Evolutionary conservation across 2,888 invertebrate genomes (phyloP).

Genomic region (Trimorus sp.): DNA sequence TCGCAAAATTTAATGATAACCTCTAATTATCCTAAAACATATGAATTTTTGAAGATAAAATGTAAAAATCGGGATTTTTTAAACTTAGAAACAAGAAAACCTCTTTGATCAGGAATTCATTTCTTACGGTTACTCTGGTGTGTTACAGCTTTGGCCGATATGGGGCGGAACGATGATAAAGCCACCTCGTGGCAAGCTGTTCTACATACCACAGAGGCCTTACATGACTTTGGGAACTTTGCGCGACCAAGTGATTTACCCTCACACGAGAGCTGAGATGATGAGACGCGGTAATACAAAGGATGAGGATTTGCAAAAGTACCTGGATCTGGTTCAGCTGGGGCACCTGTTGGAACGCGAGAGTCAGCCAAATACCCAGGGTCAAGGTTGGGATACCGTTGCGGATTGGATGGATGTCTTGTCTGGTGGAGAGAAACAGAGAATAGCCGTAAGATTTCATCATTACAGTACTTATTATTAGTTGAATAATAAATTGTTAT

Average conservation of each 20-base stretch:
- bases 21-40: too few relatives aligned
- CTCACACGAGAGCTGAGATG: conserved; percentile 95
- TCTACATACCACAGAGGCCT: conserved; percentile 98
- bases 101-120: too few relatives aligned
- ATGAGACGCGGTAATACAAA: conserved; percentile 86
- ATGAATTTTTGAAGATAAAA: too few relatives aligned
- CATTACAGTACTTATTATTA: too few relatives aligned
- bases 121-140: too few relatives aligned
- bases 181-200: conserved; percentile 96
- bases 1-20: too few relatives aligned
- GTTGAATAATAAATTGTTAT: too few relatives aligned
- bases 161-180: conserved; percentile 97
- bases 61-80: too few relatives aligned
- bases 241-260: conserved; percentile 97
- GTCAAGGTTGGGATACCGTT: conserved; percentile 92
- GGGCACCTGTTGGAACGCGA: conserved; percentile 92
- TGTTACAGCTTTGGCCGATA: conserved; percentile 93
- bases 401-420: conserved; percentile 99
- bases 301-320: conserved; percentile 90
- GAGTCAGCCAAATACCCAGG: conserved; percentile 82
- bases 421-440: conserved; percentile 99
- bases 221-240: conserved; percentile 99
- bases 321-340: conserved; percentile 92
- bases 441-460: conserved; percentile 88
- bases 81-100: too few relatives aligned